These are phyloP conservation scores for Brenthis daphne DNA, from an alignment of 2,888 invertebrate genomes.

Conservation along the genomic window DNA sequence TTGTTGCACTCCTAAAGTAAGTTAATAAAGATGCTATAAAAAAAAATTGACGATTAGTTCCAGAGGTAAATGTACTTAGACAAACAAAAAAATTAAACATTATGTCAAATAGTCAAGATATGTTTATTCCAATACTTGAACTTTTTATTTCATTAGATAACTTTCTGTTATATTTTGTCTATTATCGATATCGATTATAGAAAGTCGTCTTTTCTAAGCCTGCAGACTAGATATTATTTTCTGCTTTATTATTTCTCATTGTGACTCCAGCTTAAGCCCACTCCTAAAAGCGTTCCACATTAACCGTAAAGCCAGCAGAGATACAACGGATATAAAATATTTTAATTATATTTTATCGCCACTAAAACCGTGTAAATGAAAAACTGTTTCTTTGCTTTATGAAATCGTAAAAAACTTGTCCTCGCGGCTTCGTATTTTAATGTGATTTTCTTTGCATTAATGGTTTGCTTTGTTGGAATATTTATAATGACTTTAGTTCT, in stretches of 20 bases:
- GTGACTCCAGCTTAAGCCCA: slow-evolving; percentile 32
- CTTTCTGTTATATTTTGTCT: no score
- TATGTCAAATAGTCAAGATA: no score
- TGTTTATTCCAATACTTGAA: no score
- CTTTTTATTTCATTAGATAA: no score
- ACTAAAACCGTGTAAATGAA: slow-evolving; percentile 82
- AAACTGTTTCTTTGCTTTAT: slow-evolving; percentile 77
- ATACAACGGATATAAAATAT: slow-evolving; percentile 78
- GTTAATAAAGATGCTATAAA: no score
- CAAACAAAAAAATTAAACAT: no score
- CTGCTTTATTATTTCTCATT: slow-evolving; percentile 2
- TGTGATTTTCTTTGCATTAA: slow-evolving; percentile 56
- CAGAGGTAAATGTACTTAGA: no score
- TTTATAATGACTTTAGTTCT: slow-evolving; percentile 41
- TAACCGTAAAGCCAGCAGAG: slow-evolving; percentile 72
- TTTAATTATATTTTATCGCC: slow-evolving; percentile 82
- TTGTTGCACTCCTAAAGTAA: no score
- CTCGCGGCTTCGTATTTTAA: slow-evolving; percentile 49
- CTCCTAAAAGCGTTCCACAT: slow-evolving; percentile 62
- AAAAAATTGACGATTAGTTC: no score
- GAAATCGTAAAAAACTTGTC: slow-evolving; percentile 80
- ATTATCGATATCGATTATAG: no score
- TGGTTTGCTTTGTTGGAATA: slow-evolving; percentile 72
- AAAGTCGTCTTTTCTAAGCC: no score
- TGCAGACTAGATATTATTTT: no score